These are phyloP conservation scores for Leucophora obtusa DNA, from an alignment of 2,888 invertebrate genomes.

Conservation along the genomic window DNA sequence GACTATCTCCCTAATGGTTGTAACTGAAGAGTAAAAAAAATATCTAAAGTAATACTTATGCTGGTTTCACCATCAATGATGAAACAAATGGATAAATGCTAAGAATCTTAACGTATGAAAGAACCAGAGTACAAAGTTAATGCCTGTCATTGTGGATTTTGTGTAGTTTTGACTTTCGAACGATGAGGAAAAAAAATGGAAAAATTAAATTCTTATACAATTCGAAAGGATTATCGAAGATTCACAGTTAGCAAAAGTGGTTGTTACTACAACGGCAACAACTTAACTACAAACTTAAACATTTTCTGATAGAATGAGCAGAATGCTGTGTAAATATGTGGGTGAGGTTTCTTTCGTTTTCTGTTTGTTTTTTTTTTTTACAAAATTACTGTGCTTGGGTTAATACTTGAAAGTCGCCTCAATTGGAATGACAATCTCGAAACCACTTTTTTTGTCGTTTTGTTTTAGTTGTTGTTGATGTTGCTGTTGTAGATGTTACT, in stretches of 20 bases:
- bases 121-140: conserved; percentile 57
- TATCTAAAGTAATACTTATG: background rate
- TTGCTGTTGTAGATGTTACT: background rate
- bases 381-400: conserved; percentile 25
- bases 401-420: conserved; percentile 38
- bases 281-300: conserved; percentile 7
- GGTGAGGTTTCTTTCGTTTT: background rate
- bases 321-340: conserved; percentile 24
- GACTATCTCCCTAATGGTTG: conserved; percentile 7
- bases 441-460: conserved; percentile 35
- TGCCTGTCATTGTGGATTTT: conserved; percentile 63
- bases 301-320: background rate
- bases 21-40: conserved; percentile 8
- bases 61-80: conserved; percentile 40
- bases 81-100: conserved; percentile 35
- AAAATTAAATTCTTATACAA: conserved; percentile 62
- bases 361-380: background rate
- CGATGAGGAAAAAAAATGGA: background rate
- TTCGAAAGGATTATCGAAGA: conserved; percentile 55
- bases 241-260: conserved; percentile 50
- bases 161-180: conserved; percentile 43
- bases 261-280: conserved; percentile 32
- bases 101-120: conserved; percentile 23
- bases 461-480: conserved; percentile 7
- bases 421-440: conserved; percentile 44